Evolutionary conservation across 2,797 vertebrate species (phyloP), one percentile per base, ranked within the genome.

Genomic region (Gymnodraco acuticeps): DNA sequence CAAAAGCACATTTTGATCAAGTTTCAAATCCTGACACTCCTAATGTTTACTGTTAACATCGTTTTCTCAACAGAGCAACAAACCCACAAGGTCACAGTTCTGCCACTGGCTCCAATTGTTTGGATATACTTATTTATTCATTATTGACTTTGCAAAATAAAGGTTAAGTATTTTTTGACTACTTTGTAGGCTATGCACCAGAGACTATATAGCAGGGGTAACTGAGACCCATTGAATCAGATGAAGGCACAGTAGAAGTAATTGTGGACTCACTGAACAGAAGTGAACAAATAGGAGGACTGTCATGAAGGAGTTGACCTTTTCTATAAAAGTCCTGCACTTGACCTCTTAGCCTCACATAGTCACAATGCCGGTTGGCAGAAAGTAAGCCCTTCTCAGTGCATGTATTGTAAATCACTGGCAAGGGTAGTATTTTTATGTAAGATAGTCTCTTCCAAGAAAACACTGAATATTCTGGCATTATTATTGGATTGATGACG

Each of bases 221-320:
- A 10, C 45, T 33, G 20, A 65, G 48, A 65, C 8, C 17, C 56
- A 53, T 4, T 51, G n/a, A 77, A 73, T 63, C 50, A 74, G 9
- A 81, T 79, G 45, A 77, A 80, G 45, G 68, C 43, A 69, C 27
- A 41, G 58, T 60, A 52, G 48, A 71, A 45, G 60, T 56, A 66
- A 42, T 17, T 20, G 23, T 11, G 4, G 31, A 75, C 65, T 70
- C 48, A 66, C 15, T 38, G 38, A 71, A 46, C 50, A 76, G n/a
- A 17, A 67, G 53, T 56, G 47, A 50, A 62, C 20, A 74, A 75
- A 77, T 42, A 3, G 23, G 23, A 73, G 31, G 56, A 66, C 41
- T 65, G 48, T 52, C 33, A 20, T 50, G 53, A 58, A 53, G 16
- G 52, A 47, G 23, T 27, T 66, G 13, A 17, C 58, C 62, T 74